phyloP scores from a whole-genome alignment of 2,888 invertebrate species.

The Agonopterix heracliana region DNA sequence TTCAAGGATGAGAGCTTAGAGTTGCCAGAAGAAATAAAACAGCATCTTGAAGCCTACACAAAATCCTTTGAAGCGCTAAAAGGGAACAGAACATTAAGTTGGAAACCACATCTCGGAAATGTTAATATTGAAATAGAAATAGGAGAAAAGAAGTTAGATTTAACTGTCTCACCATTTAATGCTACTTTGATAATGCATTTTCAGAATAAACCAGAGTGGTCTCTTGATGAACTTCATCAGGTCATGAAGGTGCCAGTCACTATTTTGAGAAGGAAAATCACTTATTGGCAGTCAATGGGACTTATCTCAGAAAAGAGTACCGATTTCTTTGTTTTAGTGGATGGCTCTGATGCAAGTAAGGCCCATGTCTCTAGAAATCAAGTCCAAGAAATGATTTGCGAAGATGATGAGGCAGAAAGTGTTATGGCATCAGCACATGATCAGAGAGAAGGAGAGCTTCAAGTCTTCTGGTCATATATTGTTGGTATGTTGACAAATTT shows the following conservation, averaged over 20 bases:
- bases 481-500: constrained; percentile 97
- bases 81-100: constrained; percentile 93
- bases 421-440: constrained; percentile 96
- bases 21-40: constrained; percentile 86
- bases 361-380: constrained; percentile 73
- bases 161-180: constrained; percentile 94
- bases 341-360: constrained; percentile 74
- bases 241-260: constrained; percentile 92
- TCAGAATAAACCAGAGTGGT: constrained; percentile 90
- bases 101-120: constrained; percentile 95
- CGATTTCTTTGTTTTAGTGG: constrained; percentile 85
- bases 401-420: constrained; percentile 94
- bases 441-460: constrained; percentile 94
- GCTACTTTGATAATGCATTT: constrained; percentile 96
- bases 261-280: constrained; percentile 88
- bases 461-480: constrained; percentile 97
- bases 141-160: constrained; percentile 84
- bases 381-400: constrained; percentile 81
- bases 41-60: constrained; percentile 90
- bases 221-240: constrained; percentile 88
- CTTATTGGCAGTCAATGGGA: constrained; percentile 97
- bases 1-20: constrained; percentile 96
- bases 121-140: constrained; percentile 94
- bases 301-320: constrained; percentile 84
- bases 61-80: constrained; percentile 93